These are phyloP conservation scores for Caenorhabditis brenneri DNA, from an alignment of 1,140 invertebrate species.

Conservation along the genomic window DNA sequence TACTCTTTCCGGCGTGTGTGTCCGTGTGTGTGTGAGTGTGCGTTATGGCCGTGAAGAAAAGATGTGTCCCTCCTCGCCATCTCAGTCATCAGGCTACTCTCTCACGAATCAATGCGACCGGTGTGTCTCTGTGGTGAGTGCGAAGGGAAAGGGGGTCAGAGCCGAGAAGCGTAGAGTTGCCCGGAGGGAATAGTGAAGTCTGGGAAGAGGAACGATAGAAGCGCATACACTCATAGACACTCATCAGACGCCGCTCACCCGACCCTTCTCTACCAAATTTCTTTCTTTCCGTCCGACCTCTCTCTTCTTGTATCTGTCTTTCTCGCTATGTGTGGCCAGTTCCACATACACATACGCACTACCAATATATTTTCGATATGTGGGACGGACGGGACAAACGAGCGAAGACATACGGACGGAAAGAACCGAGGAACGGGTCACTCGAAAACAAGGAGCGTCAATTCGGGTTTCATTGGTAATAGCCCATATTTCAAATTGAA, in stretches of 20 bases:
- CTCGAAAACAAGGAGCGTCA: not conserved
- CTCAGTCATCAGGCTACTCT: constrained; percentile 10
- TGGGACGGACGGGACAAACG: constrained; percentile 30
- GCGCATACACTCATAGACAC: not conserved
- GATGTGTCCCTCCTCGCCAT: not conserved
- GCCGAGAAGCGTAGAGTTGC: not conserved
- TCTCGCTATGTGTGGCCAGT: not conserved
- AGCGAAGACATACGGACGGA: constrained; percentile 22
- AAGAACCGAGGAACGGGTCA: not conserved
- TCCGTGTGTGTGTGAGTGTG: not conserved
- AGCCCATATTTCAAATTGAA: no score
- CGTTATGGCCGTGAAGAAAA: not conserved
- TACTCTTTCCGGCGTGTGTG: not conserved
- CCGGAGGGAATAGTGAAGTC: no score
- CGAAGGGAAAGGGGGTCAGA: not conserved
- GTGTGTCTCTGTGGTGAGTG: not conserved
- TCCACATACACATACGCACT: constrained; percentile 12
- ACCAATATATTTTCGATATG: constrained; percentile 41
- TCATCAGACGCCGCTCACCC: not conserved
- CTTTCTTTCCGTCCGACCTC: not conserved
- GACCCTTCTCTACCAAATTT: not conserved
- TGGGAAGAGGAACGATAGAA: not conserved
- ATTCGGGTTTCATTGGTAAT: not conserved
- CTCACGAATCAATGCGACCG: constrained; percentile 26
- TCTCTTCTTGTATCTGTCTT: not conserved